Evolutionary conservation across 2,888 invertebrate species (phyloP).

Genomic region (Philereme vetulata): DNA sequence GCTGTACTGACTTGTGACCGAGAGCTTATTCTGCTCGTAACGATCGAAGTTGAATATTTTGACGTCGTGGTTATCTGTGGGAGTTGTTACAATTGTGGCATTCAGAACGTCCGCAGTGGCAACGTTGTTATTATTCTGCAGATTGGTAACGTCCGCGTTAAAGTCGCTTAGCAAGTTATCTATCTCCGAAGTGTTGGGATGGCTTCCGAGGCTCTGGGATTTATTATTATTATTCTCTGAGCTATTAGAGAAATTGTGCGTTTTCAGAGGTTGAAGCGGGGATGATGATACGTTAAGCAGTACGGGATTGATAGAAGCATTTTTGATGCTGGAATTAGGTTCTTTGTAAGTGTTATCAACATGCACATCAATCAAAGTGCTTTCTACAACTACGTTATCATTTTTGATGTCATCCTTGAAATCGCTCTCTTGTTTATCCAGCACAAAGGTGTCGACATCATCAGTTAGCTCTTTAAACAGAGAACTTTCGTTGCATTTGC

Average conservation of each 20-base stretch:
- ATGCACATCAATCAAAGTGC: conserved; percentile 76
- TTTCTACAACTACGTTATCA: conserved; percentile 71
- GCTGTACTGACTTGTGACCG: conserved; percentile 59
- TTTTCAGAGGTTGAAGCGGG: conserved; percentile 76
- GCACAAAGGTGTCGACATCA: conserved; percentile 68
- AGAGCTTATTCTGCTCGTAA: conserved; percentile 76
- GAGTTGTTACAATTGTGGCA: conserved; percentile 49
- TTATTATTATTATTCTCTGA: conserved; percentile 73
- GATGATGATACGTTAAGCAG: conserved; percentile 76
- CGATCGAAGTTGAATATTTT: conserved; percentile 82
- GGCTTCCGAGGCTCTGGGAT: conserved; percentile 66
- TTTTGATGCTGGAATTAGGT: conserved; percentile 54
- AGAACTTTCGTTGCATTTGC: conserved; percentile 74
- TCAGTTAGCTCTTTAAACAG: conserved; percentile 75
- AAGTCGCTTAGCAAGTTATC: conserved; percentile 73
- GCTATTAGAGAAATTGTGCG: conserved; percentile 72
- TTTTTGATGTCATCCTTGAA: conserved; percentile 63
- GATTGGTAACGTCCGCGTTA: conserved; percentile 53
- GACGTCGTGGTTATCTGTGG: conserved; percentile 66
- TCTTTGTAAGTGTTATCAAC: conserved; percentile 74
- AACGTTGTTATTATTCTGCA: conserved; percentile 56
- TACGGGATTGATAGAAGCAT: conserved; percentile 69
- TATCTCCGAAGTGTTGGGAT: conserved; percentile 65
- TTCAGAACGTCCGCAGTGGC: conserved; percentile 44
- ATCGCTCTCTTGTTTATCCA: conserved; percentile 61